Conservation (phyloP, 2,797 vertebrate genomes). For the Mastacembelus armatus region DNA sequence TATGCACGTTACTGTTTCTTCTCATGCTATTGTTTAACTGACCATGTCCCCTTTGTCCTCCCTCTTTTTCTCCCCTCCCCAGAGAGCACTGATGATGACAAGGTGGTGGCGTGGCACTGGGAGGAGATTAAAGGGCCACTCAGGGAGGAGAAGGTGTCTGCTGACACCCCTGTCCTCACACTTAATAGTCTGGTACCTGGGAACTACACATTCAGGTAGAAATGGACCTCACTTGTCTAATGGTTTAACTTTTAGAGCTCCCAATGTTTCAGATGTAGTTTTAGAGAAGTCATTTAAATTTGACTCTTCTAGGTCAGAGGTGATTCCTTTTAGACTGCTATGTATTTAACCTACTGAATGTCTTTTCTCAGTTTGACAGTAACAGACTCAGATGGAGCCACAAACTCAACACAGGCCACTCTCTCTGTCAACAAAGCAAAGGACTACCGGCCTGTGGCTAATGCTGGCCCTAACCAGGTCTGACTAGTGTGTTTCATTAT, state of each 20-base stretch:
- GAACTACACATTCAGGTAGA: conserved; percentile 96
- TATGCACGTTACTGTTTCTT: neutral
- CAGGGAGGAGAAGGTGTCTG: conserved; percentile 94
- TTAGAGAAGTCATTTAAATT: neutral
- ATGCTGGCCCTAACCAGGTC: conserved; percentile 90
- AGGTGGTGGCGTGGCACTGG: conserved; percentile 94
- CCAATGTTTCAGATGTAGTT: neutral
- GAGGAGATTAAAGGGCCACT: conserved; percentile 96
- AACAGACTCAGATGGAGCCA: conserved; percentile 92
- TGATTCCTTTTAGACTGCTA: too few relatives aligned
- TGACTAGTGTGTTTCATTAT: neutral
- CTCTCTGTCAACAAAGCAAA: conserved; percentile 94
- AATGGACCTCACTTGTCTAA: neutral
- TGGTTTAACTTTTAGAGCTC: neutral
- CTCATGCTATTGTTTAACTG: neutral
- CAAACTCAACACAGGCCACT: conserved; percentile 90
- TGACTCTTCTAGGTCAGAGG: neutral
- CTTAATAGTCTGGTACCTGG: conserved; percentile 93
- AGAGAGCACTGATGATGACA: conserved; percentile 98
- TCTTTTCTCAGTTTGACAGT: conserved; percentile 88
- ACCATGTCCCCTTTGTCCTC: neutral
- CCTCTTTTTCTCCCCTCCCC: conserved; percentile 5
- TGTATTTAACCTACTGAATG: neutral
- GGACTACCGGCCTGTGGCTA: conserved; percentile 95
- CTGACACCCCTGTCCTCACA: conserved; percentile 88